Conservation (phyloP, 2,797 vertebrate species). For the Steatocranus sp. region DNA sequence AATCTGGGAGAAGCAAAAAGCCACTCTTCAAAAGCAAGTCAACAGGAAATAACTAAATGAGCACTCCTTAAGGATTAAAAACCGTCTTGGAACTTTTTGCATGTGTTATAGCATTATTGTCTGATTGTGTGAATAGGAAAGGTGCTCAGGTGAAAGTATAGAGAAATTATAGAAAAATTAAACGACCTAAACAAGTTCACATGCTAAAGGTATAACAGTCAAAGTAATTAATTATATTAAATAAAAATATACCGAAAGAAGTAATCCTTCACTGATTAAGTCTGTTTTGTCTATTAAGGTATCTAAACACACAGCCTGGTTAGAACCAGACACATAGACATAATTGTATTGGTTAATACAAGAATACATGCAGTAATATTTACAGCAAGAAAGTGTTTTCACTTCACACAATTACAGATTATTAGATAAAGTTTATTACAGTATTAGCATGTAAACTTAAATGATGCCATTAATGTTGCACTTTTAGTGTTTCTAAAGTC, state of each 20-base stretch:
- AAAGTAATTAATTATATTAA: background rate
- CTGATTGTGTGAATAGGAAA: background rate
- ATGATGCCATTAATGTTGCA: background rate
- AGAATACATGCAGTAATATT: background rate
- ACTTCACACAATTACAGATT: background rate
- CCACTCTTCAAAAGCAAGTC: slow-evolving; percentile 62
- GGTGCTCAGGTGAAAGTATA: background rate
- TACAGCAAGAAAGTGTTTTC: background rate
- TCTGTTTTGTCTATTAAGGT: background rate
- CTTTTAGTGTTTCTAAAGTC: background rate
- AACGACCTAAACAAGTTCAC: background rate
- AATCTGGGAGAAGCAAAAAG: slow-evolving; percentile 46
- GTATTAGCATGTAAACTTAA: background rate
- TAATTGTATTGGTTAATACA: background rate
- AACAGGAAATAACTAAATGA: slow-evolving; percentile 58
- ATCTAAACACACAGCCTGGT: background rate
- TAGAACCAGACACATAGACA: background rate
- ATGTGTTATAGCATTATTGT: slow-evolving; percentile 14
- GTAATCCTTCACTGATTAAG: background rate
- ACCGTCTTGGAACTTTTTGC: slow-evolving; percentile 43
- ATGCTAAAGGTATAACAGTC: background rate
- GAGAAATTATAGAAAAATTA: background rate
- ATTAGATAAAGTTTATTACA: background rate
- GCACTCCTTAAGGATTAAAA: slow-evolving; percentile 43
- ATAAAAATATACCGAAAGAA: background rate